phyloP scores from a whole-genome alignment of 2,888 invertebrate genomes.

The Rotaria socialis region DNA sequence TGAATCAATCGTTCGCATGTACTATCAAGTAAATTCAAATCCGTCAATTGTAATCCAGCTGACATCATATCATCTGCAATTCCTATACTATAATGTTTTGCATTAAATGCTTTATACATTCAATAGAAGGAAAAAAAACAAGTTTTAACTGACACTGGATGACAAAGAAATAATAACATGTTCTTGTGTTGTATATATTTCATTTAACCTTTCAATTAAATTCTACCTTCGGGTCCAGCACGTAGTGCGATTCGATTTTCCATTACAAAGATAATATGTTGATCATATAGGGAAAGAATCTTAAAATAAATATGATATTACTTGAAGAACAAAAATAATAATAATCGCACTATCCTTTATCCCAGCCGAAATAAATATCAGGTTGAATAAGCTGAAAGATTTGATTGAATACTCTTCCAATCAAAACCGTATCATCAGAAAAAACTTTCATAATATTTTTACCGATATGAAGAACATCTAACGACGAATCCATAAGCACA shows the following conservation, averaged over 20 bases:
- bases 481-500: not conserved
- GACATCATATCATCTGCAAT: constrained; percentile 68
- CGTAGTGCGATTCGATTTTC: not conserved
- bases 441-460: not conserved
- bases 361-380: not conserved
- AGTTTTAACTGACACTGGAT: constrained; percentile 39
- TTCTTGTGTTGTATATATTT: constrained; percentile 34
- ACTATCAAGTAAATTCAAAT: constrained; percentile 77
- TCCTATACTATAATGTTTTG: constrained; percentile 33
- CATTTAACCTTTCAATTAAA: constrained; percentile 46
- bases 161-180: constrained; percentile 36
- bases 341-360: not conserved
- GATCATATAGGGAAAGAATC: not conserved
- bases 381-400: not conserved
- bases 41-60: constrained; percentile 74
- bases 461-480: not conserved
- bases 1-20: constrained; percentile 76
- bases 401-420: not conserved
- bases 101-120: not conserved
- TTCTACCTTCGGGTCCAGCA: not conserved
- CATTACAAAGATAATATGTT: not conserved
- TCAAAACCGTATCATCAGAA: not conserved
- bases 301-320: not conserved
- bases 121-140: too few relatives aligned
- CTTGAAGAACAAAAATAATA: not conserved